Conservation (phyloP, 2,888 invertebrate species). For the Lochmaea capreae region DNA sequence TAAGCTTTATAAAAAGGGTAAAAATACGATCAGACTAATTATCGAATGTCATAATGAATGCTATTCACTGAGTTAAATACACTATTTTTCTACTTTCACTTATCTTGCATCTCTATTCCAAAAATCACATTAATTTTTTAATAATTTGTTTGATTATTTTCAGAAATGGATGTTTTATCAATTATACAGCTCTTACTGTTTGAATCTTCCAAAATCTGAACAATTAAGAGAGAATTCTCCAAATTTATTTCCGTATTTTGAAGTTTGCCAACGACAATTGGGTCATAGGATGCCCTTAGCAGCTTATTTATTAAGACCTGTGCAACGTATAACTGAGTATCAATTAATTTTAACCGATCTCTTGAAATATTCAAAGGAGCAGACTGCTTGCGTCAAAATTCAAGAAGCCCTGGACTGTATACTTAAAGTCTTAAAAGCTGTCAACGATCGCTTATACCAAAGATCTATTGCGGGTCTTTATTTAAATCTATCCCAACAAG, state of each 20-base stretch:
- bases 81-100: too few relatives aligned
- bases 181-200: slow-evolving; percentile 96
- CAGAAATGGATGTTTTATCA: slow-evolving; percentile 89
- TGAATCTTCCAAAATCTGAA: slow-evolving; percentile 95
- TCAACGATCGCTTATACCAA: slow-evolving; percentile 99
- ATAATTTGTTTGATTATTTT: slow-evolving; percentile 52
- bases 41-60: too few relatives aligned
- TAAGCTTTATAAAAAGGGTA: slow-evolving; percentile 94
- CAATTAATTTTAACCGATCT: slow-evolving; percentile 90
- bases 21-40: background rate
- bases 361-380: slow-evolving; percentile 85
- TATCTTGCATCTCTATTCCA: too few relatives aligned
- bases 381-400: slow-evolving; percentile 82
- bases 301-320: slow-evolving; percentile 94
- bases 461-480: slow-evolving; percentile 96
- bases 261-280: slow-evolving; percentile 90
- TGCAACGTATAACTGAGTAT: slow-evolving; percentile 95
- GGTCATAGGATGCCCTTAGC: slow-evolving; percentile 96
- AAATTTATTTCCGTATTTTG: slow-evolving; percentile 84
- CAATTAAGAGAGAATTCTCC: slow-evolving; percentile 86
- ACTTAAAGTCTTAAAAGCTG: slow-evolving; percentile 94
- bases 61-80: too few relatives aligned
- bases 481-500: slow-evolving; percentile 88
- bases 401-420: slow-evolving; percentile 95
- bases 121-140: background rate